Percentiles rank a stretch among this genome's conserved stretches.
Evolutionary conservation across 2,797 vertebrate species (phyloP).

Genomic region (Crocodylus rhombifer): DNA sequence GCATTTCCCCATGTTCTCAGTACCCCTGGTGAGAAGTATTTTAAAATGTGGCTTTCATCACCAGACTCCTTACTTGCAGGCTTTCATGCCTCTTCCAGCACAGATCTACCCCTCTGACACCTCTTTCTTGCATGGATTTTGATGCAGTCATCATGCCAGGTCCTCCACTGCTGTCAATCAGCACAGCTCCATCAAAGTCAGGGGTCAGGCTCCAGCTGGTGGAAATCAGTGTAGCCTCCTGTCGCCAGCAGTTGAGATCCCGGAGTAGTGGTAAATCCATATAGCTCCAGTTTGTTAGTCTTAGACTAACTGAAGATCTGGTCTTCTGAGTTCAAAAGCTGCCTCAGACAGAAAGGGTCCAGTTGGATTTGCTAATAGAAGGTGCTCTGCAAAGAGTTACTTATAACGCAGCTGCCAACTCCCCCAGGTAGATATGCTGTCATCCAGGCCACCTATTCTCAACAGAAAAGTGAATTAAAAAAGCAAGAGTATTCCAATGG

Average conservation of each 20-base stretch:
- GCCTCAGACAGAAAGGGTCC: not conserved
- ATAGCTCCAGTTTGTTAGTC: not conserved
- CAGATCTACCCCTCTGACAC: no score
- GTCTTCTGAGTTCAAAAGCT: not conserved
- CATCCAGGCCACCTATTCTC: not conserved
- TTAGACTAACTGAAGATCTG: not conserved
- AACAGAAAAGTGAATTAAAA: not conserved
- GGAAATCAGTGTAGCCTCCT: not conserved
- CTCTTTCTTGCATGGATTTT: not conserved
- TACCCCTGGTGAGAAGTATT: no score
- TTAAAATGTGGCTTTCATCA: not conserved
- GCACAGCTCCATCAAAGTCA: not conserved
- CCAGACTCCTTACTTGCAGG: not conserved
- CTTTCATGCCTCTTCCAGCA: not conserved
- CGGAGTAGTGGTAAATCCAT: no score
- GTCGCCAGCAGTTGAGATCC: no score
- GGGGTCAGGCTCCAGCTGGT: not conserved
- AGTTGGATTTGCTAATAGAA: no score
- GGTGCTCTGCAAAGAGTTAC: not conserved
- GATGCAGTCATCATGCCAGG: not conserved
- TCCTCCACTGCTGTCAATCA: not conserved
- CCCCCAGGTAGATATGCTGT: not conserved
- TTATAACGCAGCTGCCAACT: not conserved
- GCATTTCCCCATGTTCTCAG: not conserved
- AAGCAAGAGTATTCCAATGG: no score